Evolutionary conservation across 2,888 invertebrate species (phyloP), one percentile per base, ranked within the genome.

Genomic region (Carcina quercana): DNA sequence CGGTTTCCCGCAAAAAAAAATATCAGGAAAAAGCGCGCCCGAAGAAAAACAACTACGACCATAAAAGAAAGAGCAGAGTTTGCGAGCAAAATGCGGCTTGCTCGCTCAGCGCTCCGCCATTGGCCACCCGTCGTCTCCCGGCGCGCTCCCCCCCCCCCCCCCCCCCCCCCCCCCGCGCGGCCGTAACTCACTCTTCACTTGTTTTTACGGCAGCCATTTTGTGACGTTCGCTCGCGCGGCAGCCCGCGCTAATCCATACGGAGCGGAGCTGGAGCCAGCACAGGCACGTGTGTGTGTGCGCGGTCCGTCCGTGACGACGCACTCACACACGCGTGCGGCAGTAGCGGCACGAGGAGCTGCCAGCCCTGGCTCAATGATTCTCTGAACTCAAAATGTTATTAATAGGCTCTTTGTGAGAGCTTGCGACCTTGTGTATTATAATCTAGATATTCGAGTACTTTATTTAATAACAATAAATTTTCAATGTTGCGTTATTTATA

Each of bases 171-270:
- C 50, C 53, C 43, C 52, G 49, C 47, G 64, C 63, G 68, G 62
- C 75, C 69, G 75, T 83, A 79, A 83, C 83, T 82, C 83, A 80
- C 83, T 79, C 72, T 83, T 83, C 82, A 79, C 82, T 83, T 80
- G 83, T 73, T 82, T 76, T 82, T 82, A 83, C 71, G 75, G 80
- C 79, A 71, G 82, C 82, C 82, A 83, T 83, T 78, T 83, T 83
- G 82, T 83, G 82, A 82, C 83, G 82, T 78, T 76, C 71, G 73
- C 72, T 60, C 62, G 72, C 72, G 64, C 68, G 72, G 72, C 78
- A 67, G 67, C 66, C 65, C 72, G 68, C 66, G 69, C 71, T 73
- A 74, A 76, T 73, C 70, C 74, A 72, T 67, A 66, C 65, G 46
- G 50, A 50, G 38, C 46, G 42, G 49, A 43, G 49, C 45, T 42